Evolutionary conservation across 2,797 vertebrate genomes (phyloP).

Genomic region (Thamnophis elegans): DNA sequence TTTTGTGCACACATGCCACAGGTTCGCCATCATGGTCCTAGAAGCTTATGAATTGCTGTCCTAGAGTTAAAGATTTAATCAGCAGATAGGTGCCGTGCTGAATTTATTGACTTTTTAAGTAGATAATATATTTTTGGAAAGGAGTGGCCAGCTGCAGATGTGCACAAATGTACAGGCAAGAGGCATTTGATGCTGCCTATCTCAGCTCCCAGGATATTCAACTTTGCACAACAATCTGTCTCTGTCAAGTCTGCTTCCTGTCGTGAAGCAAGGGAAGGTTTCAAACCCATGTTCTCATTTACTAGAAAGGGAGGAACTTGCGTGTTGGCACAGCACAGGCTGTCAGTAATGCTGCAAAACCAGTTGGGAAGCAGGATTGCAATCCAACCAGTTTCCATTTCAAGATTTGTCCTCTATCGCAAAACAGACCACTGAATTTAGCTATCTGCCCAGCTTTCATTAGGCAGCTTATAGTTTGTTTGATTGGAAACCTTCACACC

Average conservation of each 20-base stretch:
- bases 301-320: neutral
- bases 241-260: conserved; percentile 14
- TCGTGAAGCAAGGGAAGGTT: neutral
- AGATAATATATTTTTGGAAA: neutral
- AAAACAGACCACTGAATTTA: neutral
- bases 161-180: neutral
- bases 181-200: neutral
- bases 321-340: neutral
- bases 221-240: neutral
- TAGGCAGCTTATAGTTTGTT: neutral
- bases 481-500: neutral
- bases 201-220: neutral
- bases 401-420: neutral
- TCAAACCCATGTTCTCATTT: neutral
- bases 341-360: conserved; percentile 2
- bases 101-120: neutral
- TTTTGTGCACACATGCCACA: too few relatives aligned
- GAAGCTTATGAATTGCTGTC: neutral
- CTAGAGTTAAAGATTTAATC: neutral
- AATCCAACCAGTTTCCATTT: neutral
- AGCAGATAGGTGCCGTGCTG: neutral
- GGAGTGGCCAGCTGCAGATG: neutral
- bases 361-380: conserved; percentile 1
- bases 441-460: neutral
- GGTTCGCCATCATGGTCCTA: neutral